A percentile compares a stretch with the other conserved stretches of the same genome.
phyloP scores from a whole-genome alignment of 2,113 vertebrate species.

The Clupea harengus region DNA sequence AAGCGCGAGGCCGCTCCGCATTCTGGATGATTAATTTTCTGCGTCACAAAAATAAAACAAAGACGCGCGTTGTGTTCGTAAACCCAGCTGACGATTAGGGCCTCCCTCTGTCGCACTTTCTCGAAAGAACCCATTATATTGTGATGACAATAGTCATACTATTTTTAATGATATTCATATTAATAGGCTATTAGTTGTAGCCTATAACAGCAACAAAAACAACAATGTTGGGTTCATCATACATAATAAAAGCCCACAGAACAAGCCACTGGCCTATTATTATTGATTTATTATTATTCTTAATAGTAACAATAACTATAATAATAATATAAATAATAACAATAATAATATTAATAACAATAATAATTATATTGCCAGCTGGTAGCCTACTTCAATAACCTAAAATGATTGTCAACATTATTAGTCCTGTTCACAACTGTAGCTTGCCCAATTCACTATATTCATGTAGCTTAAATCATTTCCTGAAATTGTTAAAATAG shows the following conservation, averaged over 20 bases:
- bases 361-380: not conserved
- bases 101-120: conserved; percentile 14
- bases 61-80: conserved; percentile 64
- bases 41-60: conserved; percentile 83
- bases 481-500: not conserved
- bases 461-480: not conserved
- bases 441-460: not conserved
- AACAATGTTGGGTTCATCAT: not conserved
- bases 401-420: too few relatives aligned
- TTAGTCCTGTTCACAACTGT: too few relatives aligned
- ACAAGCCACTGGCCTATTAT: not conserved
- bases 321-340: not conserved
- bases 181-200: conserved; percentile 27
- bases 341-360: not conserved
- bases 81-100: conserved; percentile 57
- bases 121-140: conserved; percentile 15
- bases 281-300: conserved; percentile 14
- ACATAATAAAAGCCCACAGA: not conserved
- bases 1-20: conserved; percentile 73
- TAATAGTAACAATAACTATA: not conserved
- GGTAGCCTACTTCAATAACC: not conserved
- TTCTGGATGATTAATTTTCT: conserved; percentile 85
- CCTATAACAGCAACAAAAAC: not conserved
- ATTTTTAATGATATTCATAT: conserved; percentile 32
- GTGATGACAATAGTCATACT: conserved; percentile 10